These are phyloP conservation scores for Zosterops pallidus DNA, from an alignment of 2,113 vertebrate species.

Conservation along the genomic window DNA sequence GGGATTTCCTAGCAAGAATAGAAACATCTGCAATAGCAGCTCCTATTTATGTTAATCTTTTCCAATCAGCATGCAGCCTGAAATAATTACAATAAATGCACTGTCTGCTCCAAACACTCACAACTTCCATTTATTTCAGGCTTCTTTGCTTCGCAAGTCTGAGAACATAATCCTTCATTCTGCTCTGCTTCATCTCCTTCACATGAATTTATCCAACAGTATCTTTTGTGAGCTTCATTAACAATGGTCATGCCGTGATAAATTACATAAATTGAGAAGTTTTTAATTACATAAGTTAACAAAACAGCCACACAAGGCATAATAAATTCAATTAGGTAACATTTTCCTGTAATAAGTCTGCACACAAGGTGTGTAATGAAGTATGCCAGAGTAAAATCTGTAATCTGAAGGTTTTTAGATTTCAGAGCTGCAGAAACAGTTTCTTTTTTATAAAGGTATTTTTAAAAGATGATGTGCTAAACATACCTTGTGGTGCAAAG, in stretches of 20 bases:
- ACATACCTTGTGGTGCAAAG: not conserved
- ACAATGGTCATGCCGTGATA: slow-evolving; percentile 27
- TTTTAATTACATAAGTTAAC: slow-evolving; percentile 29
- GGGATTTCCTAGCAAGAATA: slow-evolving; percentile 51
- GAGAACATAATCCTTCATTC: slow-evolving; percentile 47
- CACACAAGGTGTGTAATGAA: not conserved
- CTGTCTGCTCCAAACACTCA: slow-evolving; percentile 26
- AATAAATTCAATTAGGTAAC: slow-evolving; percentile 21
- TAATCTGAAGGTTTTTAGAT: not conserved
- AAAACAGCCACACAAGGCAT: not conserved
- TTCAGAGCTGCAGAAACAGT: not conserved
- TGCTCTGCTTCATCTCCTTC: slow-evolving; percentile 28
- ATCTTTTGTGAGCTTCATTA: slow-evolving; percentile 43
- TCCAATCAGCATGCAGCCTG: slow-evolving; percentile 58
- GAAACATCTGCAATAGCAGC: slow-evolving; percentile 52
- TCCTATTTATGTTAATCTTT: slow-evolving; percentile 62
- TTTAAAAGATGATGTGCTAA: not conserved
- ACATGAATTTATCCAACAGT: slow-evolving; percentile 1
- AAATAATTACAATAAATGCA: slow-evolving; percentile 64
- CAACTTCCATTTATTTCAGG: slow-evolving; percentile 52
- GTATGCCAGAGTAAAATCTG: not conserved
- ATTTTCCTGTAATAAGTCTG: not conserved
- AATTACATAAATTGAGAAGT: not conserved
- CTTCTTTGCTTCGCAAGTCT: slow-evolving; percentile 24
- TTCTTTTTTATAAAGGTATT: not conserved